These are phyloP conservation scores for Archegozetes longisetosus DNA, from an alignment of 1,140 invertebrate species.

Conservation along the genomic window DNA sequence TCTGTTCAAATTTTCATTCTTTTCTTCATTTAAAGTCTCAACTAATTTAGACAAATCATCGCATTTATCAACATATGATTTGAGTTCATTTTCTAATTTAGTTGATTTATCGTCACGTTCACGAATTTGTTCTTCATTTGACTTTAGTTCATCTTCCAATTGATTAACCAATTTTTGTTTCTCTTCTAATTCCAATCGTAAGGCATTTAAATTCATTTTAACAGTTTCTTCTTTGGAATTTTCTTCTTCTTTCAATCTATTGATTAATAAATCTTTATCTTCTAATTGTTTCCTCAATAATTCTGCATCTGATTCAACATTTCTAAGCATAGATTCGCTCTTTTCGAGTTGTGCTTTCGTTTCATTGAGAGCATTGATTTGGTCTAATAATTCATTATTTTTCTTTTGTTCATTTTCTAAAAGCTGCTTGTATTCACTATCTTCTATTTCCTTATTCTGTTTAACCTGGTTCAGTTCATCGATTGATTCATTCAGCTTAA, in stretches of 20 bases:
- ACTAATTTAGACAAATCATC: no score
- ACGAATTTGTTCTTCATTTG: no score
- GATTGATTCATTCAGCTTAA: not conserved
- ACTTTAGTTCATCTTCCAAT: slow-evolving; percentile 14
- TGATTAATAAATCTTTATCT: slow-evolving; percentile 18
- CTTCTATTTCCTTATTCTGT: not conserved
- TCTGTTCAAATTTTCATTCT: not conserved
- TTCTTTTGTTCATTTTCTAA: not conserved
- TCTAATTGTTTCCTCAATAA: slow-evolving; percentile 18
- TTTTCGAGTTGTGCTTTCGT: slow-evolving; percentile 22
- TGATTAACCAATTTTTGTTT: slow-evolving; percentile 6
- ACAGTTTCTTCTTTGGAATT: not conserved
- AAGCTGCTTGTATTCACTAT: not conserved
- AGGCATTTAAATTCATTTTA: not conserved
- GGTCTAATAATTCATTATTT: not conserved
- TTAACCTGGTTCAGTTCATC: not conserved
- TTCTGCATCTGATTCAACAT: slow-evolving; percentile 23
- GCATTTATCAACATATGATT: not conserved
- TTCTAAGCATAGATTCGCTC: slow-evolving; percentile 22
- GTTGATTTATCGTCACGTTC: slow-evolving; percentile 6
- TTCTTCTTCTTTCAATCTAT: slow-evolving; percentile 10
- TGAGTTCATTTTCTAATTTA: not conserved
- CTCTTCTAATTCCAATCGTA: not conserved
- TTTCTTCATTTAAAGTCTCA: no score
- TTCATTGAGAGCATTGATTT: not conserved